Conservation (phyloP, 2,113 vertebrate genomes). For the Entelurus aequoreus region DNA sequence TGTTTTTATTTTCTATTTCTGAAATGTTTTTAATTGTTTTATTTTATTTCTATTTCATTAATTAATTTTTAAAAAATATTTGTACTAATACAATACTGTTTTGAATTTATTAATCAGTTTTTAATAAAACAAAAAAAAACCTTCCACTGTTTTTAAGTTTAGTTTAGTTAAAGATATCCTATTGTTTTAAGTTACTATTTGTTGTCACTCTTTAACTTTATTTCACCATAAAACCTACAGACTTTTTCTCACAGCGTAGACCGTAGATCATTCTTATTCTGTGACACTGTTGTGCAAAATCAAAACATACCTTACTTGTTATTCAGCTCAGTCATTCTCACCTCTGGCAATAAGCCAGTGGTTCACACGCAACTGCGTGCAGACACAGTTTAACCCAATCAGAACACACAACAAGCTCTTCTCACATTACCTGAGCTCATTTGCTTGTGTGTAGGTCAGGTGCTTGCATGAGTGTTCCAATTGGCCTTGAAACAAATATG, state of each 20-base stretch:
- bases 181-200: no score
- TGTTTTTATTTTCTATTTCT: no score
- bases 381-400: slow-evolving; percentile 35
- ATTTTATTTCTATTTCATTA: no score
- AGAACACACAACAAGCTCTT: slow-evolving; percentile 47
- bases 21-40: no score
- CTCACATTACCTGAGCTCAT: slow-evolving; percentile 35
- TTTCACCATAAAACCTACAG: no score
- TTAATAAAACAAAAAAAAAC: no score
- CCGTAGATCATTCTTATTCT: slow-evolving; percentile 21
- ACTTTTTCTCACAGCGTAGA: slow-evolving; percentile 15
- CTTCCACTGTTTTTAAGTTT: no score
- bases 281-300: slow-evolving; percentile 41
- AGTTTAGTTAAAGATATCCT: no score
- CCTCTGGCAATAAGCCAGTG: slow-evolving; percentile 58
- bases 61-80: no score
- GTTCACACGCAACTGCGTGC: slow-evolving; percentile 69
- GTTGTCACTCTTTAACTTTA: no score
- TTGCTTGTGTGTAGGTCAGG: neutral
- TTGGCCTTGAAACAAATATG: slow-evolving; percentile 10
- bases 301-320: slow-evolving; percentile 50
- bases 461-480: slow-evolving; percentile 27
- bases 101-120: no score
- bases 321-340: slow-evolving; percentile 56
- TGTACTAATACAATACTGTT: no score